Conservation (phyloP, 2,888 invertebrate species). For the Lycia hirtaria region DNA sequence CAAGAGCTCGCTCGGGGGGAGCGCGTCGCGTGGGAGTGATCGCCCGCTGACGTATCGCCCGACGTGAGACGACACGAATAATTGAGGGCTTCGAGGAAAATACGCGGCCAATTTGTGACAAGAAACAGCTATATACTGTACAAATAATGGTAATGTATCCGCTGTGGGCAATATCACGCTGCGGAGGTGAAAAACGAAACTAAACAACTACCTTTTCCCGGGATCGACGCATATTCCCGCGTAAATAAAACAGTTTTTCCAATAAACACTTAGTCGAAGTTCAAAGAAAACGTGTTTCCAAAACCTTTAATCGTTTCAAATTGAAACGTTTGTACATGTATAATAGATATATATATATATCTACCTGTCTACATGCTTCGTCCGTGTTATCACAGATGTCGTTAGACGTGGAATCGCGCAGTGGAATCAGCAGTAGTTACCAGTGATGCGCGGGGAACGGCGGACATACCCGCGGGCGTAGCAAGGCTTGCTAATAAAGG, state of each 20-base stretch:
- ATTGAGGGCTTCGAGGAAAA: constrained; percentile 55
- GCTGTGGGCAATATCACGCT: constrained; percentile 17
- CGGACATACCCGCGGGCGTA: constrained; percentile 31
- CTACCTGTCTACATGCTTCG: no score
- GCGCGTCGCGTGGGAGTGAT: constrained; percentile 63
- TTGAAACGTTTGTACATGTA: neutral
- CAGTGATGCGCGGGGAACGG: constrained; percentile 32
- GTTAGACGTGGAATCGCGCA: neutral
- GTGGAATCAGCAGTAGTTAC: constrained; percentile 24
- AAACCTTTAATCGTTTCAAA: neutral
- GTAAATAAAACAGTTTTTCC: neutral
- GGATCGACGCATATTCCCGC: no score
- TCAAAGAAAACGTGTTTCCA: neutral
- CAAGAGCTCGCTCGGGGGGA: constrained; percentile 53
- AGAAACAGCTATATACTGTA: constrained; percentile 31
- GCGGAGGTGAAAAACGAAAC: neutral
- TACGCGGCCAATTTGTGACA: constrained; percentile 44
- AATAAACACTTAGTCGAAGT: neutral
- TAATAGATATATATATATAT: neutral
- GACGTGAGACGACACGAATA: constrained; percentile 49
- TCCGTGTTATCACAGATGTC: constrained; percentile 7
- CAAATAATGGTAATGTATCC: constrained; percentile 25
- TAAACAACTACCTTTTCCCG: constrained; percentile 12
- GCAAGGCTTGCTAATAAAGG: constrained; percentile 42
- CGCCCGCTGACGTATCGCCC: constrained; percentile 57